Conservation (phyloP, 2,113 vertebrate species). For the Megaceryle torquata region DNA sequence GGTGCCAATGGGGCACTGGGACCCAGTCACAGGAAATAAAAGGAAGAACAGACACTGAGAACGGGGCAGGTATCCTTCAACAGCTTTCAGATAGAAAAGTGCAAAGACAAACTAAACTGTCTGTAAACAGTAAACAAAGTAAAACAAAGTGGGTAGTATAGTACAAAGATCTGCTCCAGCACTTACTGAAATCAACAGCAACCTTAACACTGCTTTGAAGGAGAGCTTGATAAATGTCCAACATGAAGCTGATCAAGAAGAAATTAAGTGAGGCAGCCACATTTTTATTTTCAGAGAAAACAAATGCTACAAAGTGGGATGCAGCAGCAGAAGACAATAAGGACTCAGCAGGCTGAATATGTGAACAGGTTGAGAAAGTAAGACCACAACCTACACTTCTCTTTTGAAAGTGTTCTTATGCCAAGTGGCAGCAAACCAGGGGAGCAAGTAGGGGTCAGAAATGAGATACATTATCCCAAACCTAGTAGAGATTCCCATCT, state of each 20-base stretch:
- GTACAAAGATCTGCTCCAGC: neutral
- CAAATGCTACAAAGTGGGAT: neutral
- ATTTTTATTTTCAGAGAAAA: neutral
- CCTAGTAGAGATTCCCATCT: neutral
- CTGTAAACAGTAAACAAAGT: no score
- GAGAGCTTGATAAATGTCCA: neutral
- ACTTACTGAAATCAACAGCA: neutral
- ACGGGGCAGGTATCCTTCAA: neutral
- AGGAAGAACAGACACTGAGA: fast-evolving
- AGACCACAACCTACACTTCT: neutral
- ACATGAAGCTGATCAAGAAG: neutral
- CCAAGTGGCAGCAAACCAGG: neutral
- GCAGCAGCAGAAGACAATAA: neutral
- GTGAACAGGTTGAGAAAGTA: neutral
- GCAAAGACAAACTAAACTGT: neutral
- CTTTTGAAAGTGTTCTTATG: neutral
- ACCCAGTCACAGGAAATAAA: neutral
- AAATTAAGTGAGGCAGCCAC: neutral
- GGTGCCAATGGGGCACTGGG: fast-evolving
- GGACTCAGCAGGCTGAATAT: neutral
- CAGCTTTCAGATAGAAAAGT: neutral
- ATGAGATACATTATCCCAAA: neutral
- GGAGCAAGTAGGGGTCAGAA: neutral
- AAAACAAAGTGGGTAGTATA: neutral
- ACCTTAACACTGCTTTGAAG: neutral